Evolutionary conservation across 2,797 vertebrate species (phyloP).

Genomic region (Rachycentron canadum): DNA sequence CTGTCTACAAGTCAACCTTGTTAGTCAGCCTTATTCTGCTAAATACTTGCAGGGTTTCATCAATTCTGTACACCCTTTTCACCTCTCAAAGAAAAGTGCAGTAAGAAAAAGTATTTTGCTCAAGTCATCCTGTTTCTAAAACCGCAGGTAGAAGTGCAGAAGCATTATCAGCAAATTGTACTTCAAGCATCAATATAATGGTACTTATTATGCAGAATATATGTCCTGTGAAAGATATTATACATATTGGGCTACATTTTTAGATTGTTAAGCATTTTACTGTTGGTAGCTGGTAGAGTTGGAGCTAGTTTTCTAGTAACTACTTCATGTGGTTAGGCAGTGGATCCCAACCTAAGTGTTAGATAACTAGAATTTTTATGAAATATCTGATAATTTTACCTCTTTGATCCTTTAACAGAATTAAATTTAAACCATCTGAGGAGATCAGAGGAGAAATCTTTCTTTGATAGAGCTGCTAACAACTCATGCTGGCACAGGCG

Average conservation of each 20-base stretch:
- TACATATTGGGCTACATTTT: neutral
- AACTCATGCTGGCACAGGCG: neutral
- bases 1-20: neutral
- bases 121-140: neutral
- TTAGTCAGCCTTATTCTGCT: neutral
- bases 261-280: neutral
- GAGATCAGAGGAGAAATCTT: neutral
- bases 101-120: neutral
- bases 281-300: neutral
- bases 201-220: neutral
- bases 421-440: neutral
- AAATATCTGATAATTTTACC: neutral
- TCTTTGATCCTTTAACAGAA: neutral
- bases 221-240: neutral
- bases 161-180: neutral
- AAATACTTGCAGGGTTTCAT: neutral
- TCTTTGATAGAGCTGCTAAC: neutral
- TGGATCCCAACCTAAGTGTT: neutral
- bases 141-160: neutral
- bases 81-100: neutral
- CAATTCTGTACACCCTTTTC: neutral
- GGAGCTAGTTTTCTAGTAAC: neutral
- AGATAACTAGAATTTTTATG: no score
- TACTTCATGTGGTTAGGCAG: neutral
- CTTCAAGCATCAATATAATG: neutral